These are phyloP conservation scores for Bruchidius siliquastri DNA, from an alignment of 2,888 invertebrate species.

Conservation along the genomic window DNA sequence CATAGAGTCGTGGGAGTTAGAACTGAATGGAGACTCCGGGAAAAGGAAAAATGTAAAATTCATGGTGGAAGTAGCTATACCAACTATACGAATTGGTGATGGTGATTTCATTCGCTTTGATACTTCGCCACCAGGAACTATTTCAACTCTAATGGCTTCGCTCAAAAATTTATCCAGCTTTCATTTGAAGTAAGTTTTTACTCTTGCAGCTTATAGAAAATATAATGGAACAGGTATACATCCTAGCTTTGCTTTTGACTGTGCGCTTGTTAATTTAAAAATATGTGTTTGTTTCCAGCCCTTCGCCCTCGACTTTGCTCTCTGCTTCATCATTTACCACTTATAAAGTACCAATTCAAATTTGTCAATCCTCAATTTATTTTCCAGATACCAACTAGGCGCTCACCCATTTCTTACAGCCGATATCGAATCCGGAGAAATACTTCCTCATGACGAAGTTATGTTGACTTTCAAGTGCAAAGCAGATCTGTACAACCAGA, in stretches of 20 bases:
- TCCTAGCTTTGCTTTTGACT: too few species aligned
- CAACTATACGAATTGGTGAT: slow-evolving; percentile 34
- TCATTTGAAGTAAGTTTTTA: slow-evolving; percentile 40
- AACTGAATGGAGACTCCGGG: slow-evolving; percentile 41
- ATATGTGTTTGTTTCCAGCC: too few species aligned
- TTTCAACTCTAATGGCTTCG: slow-evolving; percentile 31
- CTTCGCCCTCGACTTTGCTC: too few species aligned
- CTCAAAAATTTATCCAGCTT: slow-evolving; percentile 46
- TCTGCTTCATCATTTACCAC: too few species aligned
- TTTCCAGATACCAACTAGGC: slow-evolving; percentile 23
- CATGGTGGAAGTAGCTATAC: slow-evolving; percentile 43
- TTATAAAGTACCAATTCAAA: not conserved
- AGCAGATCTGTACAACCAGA: slow-evolving; percentile 22
- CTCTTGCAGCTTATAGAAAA: too few species aligned
- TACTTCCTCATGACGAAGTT: slow-evolving; percentile 27
- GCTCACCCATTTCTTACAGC: not conserved
- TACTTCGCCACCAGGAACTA: slow-evolving; percentile 41
- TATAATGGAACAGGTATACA: too few species aligned
- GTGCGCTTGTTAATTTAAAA: too few species aligned
- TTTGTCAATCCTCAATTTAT: not conserved
- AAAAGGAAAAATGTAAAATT: slow-evolving; percentile 40
- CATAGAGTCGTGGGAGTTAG: slow-evolving; percentile 46
- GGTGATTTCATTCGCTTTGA: slow-evolving; percentile 40
- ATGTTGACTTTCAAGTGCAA: slow-evolving; percentile 20
- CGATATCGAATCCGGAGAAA: slow-evolving; percentile 12